phyloP scores from a whole-genome alignment of 1,140 invertebrate genomes.

The Homarus americanus region DNA sequence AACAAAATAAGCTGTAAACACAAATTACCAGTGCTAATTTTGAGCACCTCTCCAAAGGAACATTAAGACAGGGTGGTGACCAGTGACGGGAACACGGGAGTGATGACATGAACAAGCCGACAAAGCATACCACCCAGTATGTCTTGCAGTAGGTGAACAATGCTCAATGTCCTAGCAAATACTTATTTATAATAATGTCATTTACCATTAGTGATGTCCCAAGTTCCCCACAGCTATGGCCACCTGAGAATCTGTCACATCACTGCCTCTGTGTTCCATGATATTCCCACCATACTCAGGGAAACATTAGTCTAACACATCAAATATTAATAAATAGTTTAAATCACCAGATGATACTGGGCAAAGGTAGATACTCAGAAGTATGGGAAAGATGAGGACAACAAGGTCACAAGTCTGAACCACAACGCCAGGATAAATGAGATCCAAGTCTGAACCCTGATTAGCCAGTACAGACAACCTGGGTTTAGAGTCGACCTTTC shows the following conservation, averaged over 20 bases:
- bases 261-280: constrained; percentile 48
- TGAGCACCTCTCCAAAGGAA: constrained; percentile 57
- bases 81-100: constrained; percentile 2
- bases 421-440: constrained; percentile 48
- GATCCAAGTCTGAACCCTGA: constrained; percentile 52
- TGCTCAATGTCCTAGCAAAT: background rate
- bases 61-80: constrained; percentile 27
- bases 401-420: constrained; percentile 23
- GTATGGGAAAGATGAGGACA: constrained; percentile 30
- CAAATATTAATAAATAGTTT: constrained; percentile 38
- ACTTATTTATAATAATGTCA: background rate
- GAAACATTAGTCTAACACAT: constrained; percentile 47
- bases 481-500: constrained; percentile 23
- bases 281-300: constrained; percentile 13
- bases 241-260: constrained; percentile 33
- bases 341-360: constrained; percentile 47
- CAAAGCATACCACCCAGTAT: background rate
- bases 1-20: constrained; percentile 16
- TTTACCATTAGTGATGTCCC: background rate
- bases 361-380: constrained; percentile 34
- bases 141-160: background rate
- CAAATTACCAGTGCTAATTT: constrained; percentile 38
- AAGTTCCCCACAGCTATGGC: constrained; percentile 14
- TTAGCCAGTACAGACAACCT: constrained; percentile 26
- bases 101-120: background rate